Conservation (phyloP, 2,888 invertebrate genomes). For the Nymphalis polychloros region DNA sequence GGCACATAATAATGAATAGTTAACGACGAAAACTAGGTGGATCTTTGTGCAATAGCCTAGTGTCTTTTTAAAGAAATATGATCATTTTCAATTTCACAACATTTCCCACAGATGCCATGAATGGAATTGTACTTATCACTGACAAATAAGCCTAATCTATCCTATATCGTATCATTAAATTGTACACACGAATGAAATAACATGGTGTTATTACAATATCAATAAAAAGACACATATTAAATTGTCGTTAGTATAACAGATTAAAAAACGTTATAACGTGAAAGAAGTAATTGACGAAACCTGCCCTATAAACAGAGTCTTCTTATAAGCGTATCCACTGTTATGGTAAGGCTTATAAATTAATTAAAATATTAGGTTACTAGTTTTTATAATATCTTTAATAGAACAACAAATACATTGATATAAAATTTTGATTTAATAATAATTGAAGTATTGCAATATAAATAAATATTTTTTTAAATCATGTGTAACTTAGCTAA, state of each 20-base stretch:
- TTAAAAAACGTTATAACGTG: conserved; percentile 12
- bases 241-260: conserved; percentile 34
- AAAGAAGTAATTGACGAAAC: conserved; percentile 17
- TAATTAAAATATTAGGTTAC: neutral
- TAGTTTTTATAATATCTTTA: neutral
- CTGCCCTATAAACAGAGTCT: conserved; percentile 5
- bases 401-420: neutral
- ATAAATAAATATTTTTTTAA: neutral
- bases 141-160: conserved; percentile 79
- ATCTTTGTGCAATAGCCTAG: conserved; percentile 79
- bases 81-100: conserved; percentile 81
- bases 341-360: neutral
- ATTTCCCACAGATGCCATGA: conserved; percentile 76
- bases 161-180: conserved; percentile 61
- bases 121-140: conserved; percentile 61
- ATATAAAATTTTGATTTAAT: neutral
- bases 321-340: conserved; percentile 4
- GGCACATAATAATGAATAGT: conserved; percentile 80
- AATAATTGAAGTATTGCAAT: neutral
- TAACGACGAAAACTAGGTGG: conserved; percentile 81
- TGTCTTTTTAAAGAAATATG: conserved; percentile 81
- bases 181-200: conserved; percentile 53
- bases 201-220: conserved; percentile 48
- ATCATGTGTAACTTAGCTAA: no score
- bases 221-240: conserved; percentile 42